These are phyloP conservation scores for Amblyopsis hoosieri DNA, from an alignment of 2,797 vertebrate species.

Conservation along the genomic window DNA sequence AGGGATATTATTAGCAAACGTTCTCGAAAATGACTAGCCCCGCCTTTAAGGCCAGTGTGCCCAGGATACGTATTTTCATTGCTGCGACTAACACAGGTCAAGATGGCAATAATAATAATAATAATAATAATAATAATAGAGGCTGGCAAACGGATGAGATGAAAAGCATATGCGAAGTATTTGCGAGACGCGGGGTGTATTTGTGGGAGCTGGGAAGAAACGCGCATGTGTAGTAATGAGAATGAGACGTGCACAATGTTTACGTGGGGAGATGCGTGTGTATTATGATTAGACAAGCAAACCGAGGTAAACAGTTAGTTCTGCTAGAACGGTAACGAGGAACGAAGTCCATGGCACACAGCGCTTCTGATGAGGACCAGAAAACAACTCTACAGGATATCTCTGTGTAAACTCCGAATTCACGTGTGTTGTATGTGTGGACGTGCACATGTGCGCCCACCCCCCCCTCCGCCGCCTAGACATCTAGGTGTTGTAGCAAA, in stretches of 20 bases:
- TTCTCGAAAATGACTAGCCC: too few relatives aligned
- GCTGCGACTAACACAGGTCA: neutral
- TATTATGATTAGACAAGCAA: conserved; percentile 45
- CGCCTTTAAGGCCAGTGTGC: too few relatives aligned
- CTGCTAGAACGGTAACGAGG: conserved; percentile 49
- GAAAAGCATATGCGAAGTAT: neutral
- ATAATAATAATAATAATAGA: neutral
- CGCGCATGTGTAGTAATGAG: neutral
- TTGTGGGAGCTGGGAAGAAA: neutral
- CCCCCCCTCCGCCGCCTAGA: neutral
- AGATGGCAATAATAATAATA: neutral
- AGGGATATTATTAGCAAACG: too few relatives aligned
- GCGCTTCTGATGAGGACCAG: conserved; percentile 35
- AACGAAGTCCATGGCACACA: conserved; percentile 26
- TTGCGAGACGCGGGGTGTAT: neutral
- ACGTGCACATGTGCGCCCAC: too few relatives aligned
- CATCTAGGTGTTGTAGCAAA: conserved; percentile 5
- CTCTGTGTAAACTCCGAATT: conserved; percentile 24
- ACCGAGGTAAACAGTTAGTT: conserved; percentile 47
- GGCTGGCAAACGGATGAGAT: neutral
- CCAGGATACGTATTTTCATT: too few relatives aligned
- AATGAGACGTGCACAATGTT: neutral
- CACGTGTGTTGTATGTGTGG: too few relatives aligned
- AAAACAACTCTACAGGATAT: conserved; percentile 27
- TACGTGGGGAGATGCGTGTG: conserved; percentile 36